These are phyloP conservation scores for Hypocryptadius cinnamomeus DNA, from an alignment of 2,113 vertebrate genomes.

Conservation along the genomic window DNA sequence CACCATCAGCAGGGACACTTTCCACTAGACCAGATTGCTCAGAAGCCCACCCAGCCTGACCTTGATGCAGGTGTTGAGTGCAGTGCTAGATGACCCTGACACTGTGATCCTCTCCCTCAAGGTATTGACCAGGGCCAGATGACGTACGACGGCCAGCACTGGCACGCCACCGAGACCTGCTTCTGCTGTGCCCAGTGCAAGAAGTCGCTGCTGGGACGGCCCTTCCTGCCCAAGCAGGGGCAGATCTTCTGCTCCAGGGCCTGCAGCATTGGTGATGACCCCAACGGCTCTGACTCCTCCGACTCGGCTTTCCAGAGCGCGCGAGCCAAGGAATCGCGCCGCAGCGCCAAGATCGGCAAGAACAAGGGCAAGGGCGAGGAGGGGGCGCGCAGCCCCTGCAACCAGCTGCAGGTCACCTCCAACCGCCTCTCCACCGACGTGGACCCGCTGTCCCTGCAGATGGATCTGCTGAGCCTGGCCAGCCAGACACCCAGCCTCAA, in stretches of 20 bases:
- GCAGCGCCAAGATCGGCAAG: constrained; percentile 87
- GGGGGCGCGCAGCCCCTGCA: constrained; percentile 61
- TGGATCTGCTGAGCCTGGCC: constrained; percentile 96
- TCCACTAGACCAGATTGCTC: not conserved
- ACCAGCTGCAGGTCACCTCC: constrained; percentile 72
- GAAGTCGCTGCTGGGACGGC: constrained; percentile 91
- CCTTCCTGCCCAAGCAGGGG: constrained; percentile 95
- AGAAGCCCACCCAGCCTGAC: not conserved
- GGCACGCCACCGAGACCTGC: constrained; percentile 94
- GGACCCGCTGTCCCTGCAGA: constrained; percentile 94
- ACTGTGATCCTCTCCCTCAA: constrained; percentile 9
- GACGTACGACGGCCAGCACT: constrained; percentile 97
- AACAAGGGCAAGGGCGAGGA: constrained; percentile 76
- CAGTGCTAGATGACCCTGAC: not conserved
- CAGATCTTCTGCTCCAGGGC: constrained; percentile 97
- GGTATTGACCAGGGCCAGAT: constrained; percentile 99
- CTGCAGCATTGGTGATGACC: constrained; percentile 89
- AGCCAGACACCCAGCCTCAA: constrained; percentile 92
- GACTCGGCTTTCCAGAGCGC: constrained; percentile 96
- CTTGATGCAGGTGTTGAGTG: not conserved
- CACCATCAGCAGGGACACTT: not conserved
- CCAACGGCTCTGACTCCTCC: constrained; percentile 89
- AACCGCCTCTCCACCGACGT: constrained; percentile 85
- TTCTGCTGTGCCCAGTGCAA: constrained; percentile 97
- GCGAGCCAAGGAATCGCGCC: constrained; percentile 88